Evolutionary conservation across 2,888 invertebrate species (phyloP).

Genomic region (Oscheius sp.): DNA sequence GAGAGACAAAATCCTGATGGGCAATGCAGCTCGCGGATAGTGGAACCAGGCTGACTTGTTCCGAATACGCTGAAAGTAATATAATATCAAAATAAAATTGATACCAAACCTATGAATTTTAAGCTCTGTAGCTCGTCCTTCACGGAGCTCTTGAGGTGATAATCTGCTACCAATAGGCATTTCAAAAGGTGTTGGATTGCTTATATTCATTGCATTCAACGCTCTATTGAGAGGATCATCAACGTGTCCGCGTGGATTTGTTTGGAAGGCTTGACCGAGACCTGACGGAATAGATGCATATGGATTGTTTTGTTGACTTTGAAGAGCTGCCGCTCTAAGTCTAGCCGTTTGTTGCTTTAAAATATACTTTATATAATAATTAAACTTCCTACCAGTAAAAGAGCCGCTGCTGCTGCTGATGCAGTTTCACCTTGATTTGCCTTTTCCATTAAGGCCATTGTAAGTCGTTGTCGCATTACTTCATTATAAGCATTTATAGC

Average conservation of each 20-base stretch:
- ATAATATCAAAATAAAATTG: not conserved
- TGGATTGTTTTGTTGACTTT: not conserved
- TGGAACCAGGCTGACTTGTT: constrained; percentile 50
- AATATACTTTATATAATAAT: not conserved
- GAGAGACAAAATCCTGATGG: constrained; percentile 64
- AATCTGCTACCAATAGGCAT: not conserved
- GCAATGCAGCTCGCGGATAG: constrained; percentile 60
- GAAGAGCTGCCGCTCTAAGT: constrained; percentile 1
- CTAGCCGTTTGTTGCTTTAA: constrained; percentile 14
- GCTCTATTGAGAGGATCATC: too few relatives aligned
- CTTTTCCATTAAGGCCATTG: not conserved
- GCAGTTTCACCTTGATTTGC: not conserved
- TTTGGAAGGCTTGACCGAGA: constrained; percentile 7
- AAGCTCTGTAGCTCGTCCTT: constrained; percentile 22
- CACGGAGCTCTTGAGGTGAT: constrained; percentile 17
- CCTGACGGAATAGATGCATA: constrained; percentile 1
- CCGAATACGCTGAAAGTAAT: constrained; percentile 43
- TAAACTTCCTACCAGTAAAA: not conserved
- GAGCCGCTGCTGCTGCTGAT: not conserved
- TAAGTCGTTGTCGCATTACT: constrained; percentile 16
- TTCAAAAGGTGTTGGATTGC: not conserved
- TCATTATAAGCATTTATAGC: too few relatives aligned
- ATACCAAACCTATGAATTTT: constrained; percentile 28
- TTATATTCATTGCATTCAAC: too few relatives aligned
- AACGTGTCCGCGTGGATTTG: too few relatives aligned